Base-by-base conservation (phyloP, 2,113 vertebrate species). In the Cercocebus atys region DNA sequence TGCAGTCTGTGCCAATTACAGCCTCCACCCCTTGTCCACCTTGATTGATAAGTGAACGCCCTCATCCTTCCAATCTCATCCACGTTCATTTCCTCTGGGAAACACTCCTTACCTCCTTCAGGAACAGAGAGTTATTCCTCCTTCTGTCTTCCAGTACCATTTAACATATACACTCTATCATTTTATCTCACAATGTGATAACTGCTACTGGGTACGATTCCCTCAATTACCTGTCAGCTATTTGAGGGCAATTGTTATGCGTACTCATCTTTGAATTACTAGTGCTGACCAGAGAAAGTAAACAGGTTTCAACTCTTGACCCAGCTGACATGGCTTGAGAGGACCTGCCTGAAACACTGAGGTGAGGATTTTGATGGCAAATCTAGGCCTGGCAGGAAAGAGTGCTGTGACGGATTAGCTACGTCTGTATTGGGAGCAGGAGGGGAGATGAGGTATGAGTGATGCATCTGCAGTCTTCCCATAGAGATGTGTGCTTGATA, bases 361-460 rank as follows among this genome's bases (percentile, higher is more conserved):
- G 32, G 50, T 86, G 5, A 78, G 17, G 84, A 94, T 38, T 94
- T 55, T 85, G 78, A 72, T 52, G 78, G 61, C 73, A 82, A 88
- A 82, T 27, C 25, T n/a, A 94, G 82, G 59, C 82, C n/a, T 18
- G 18, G 59, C 30, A 64, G 82, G 23, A 22, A 91, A 88, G 66
- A 93, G n/a, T 59, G 40, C 45, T 94, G 43, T 84, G 86, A 94
- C 61, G 55, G 92, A 93, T 90, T 86, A 88, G 59, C 75, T 79
- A 81, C 68, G 86, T 88, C 91, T 96, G 52, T 12, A 18, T n/a
- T 82, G 88, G 88, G 27, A 93, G 75, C 22, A 93, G 75, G 18
- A 78, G 10, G 61, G 47, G 61, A 84, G 86, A 64, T 57, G 27
- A 94, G 79, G 68, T 47, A 27, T 5, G 8, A 85, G 14, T 45